Evolutionary conservation across 2,797 vertebrate genomes (phyloP).

Genomic region (Coranthus polyacanthus): DNA sequence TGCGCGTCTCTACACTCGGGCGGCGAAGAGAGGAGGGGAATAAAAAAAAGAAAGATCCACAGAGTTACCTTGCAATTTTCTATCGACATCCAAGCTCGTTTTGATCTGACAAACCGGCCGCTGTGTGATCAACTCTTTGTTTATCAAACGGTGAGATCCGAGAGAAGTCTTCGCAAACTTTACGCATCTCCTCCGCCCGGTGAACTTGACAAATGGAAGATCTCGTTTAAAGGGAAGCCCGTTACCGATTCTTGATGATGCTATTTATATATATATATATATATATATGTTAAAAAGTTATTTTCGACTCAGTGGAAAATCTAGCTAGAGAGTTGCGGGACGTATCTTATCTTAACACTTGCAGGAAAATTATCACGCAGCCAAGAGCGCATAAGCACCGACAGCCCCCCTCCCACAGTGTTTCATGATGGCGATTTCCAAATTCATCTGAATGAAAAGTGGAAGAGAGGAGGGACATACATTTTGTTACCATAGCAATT

Average conservation of each 20-base stretch:
- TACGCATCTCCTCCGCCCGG: conserved; percentile 62
- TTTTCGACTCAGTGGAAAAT: conserved; percentile 3
- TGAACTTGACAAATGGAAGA: conserved; percentile 43
- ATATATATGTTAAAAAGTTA: too few species aligned
- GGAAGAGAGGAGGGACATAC: conserved; percentile 63
- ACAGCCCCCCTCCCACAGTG: conserved; percentile 63
- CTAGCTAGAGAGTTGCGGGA: conserved; percentile 8
- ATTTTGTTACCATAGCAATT: conserved; percentile 85
- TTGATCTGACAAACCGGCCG: conserved; percentile 28
- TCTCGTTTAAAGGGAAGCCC: conserved; percentile 29
- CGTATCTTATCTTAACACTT: conserved; percentile 58
- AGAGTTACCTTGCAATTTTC: conserved; percentile 41
- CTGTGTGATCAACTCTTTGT: conserved; percentile 19
- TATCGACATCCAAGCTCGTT: conserved; percentile 50
- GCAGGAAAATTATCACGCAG: conserved; percentile 64
- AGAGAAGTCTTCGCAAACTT: conserved; percentile 69
- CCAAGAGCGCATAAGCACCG: conserved; percentile 54
- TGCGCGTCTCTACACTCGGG: conserved; percentile 45
- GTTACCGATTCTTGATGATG: too few species aligned
- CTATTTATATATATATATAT: too few species aligned
- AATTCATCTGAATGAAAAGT: conserved; percentile 76
- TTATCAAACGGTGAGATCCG: conserved; percentile 47
- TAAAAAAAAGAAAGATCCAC: conserved; percentile 38
- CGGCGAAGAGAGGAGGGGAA: background rate
- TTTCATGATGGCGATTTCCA: conserved; percentile 64